Evolutionary conservation across 2,888 invertebrate species (phyloP), one percentile per base, ranked within the genome.

Genomic region (Troides helena): DNA sequence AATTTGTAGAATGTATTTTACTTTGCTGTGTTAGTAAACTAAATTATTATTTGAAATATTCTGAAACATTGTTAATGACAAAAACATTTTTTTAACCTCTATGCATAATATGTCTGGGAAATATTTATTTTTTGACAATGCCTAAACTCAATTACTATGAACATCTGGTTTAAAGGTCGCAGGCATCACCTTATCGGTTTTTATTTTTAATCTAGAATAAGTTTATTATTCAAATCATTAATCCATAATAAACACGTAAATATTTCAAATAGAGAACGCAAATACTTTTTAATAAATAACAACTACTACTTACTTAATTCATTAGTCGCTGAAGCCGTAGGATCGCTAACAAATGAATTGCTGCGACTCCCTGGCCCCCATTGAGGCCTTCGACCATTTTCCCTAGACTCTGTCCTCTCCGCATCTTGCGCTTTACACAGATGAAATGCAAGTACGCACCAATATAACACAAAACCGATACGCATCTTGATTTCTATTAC

Each of bases 381-480:
- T 72, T 92, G 90, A 70, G 85, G 84, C 73, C 91, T 85, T 75
- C 90, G 84, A 50, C 83, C 87, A 79, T 85, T 85, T 60, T 92
- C 92, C 74, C 82, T 86, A 77, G 84, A 77, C 72, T 92, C 92
- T 86, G 89, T 90, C 85, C 85, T 90, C 77, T 91, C 91, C 77
- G 84, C 86, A 86, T 92, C 92, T 75, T 92, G 87, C 72, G 86
- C 91, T 85, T 87, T 88, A 80, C 90, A 90, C 81, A 92, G 79
- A 85, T 92, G 91, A 83, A 92, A 83, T 81, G 85, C 89, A 80
- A 90, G 88, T 84, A 92, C 89, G 88, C 91, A 92, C 90, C 90
- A 92, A 88, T 90, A 92, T 76, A 92, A 85, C 83, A 90, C 85
- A 82, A 91, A 85, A 88, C 88, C 89, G 86, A 92, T 86, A 90